A percentile compares a stretch with the other conserved stretches of the same genome.
phyloP scores from a whole-genome alignment of 1,140 invertebrate genomes.

The Drosophila nasuta region DNA sequence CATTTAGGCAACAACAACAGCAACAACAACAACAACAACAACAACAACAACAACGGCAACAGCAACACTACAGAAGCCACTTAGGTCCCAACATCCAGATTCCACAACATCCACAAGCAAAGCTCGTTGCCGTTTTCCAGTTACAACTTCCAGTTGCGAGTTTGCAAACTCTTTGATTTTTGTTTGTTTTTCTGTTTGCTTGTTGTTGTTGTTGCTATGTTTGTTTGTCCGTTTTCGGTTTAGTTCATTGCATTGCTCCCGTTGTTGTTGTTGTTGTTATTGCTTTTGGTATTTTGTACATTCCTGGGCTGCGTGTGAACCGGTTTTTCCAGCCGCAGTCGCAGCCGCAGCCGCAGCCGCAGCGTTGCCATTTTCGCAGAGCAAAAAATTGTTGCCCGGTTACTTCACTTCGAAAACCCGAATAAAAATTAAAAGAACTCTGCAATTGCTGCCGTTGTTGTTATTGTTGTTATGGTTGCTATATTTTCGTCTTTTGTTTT shows the following conservation, averaged over 20 bases:
- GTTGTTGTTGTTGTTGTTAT: conserved; percentile 33
- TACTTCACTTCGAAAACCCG: conserved; percentile 50
- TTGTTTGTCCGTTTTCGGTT: conserved; percentile 47
- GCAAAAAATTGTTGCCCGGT: conserved; percentile 68
- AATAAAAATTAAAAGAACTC: conserved; percentile 42
- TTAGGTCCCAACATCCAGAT: conserved; percentile 22
- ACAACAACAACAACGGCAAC: neutral
- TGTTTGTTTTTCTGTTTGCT: conserved; percentile 43
- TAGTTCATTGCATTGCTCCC: conserved; percentile 57
- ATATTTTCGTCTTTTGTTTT: conserved; percentile 64
- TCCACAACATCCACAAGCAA: conserved; percentile 1
- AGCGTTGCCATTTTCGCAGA: conserved; percentile 72
- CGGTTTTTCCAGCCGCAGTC: conserved; percentile 52
- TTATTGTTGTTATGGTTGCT: conserved; percentile 29
- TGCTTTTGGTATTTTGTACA: conserved; percentile 59
- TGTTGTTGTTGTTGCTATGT: conserved; percentile 21
- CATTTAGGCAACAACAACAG: conserved; percentile 52
- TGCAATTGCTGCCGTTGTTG: neutral
- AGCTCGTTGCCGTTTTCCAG: conserved; percentile 13
- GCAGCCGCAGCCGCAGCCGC: no score
- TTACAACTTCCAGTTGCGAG: conserved; percentile 37
- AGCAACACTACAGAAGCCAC: neutral
- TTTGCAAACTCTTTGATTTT: conserved; percentile 35
- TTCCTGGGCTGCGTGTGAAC: conserved; percentile 63
- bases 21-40: conserved; percentile 14